phyloP scores from a whole-genome alignment of 2,888 invertebrate genomes.

The Fissipunctia ypsillon region DNA sequence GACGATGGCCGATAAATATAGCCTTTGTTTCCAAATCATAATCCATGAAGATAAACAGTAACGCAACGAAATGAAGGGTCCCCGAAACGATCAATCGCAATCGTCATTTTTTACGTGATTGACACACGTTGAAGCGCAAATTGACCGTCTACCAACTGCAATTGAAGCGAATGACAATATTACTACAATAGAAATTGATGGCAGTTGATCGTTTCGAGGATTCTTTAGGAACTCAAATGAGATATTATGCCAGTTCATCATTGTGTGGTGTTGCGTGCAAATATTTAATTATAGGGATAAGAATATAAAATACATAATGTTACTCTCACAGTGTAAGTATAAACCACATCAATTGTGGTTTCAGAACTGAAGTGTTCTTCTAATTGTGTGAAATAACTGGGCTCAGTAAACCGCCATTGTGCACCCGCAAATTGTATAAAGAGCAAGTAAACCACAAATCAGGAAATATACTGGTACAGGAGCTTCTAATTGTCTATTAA shows the following conservation, averaged over 20 bases:
- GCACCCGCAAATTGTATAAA: conserved; percentile 3
- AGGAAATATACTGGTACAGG: conserved; percentile 18
- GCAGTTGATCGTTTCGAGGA: no score
- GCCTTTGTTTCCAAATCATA: background rate
- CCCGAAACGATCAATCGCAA: no score
- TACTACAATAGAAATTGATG: no score
- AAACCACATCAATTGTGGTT: conserved; percentile 21
- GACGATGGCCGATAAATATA: no score
- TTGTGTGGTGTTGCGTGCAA: conserved; percentile 15
- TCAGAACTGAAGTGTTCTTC: conserved; percentile 6
- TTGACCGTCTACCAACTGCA: no score
- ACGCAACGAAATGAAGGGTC: no score
- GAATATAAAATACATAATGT: conserved; percentile 3
- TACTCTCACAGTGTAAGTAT: background rate
- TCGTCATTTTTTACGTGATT: no score
- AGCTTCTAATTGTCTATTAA: conserved; percentile 17
- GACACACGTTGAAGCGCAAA: no score
- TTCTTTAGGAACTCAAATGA: conserved; percentile 8
- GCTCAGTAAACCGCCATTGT: conserved; percentile 8
- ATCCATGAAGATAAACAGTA: background rate
- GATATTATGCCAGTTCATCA: conserved; percentile 19
- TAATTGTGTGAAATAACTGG: conserved; percentile 26
- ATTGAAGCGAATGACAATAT: no score
- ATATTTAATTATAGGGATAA: conserved; percentile 36
- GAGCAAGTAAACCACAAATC: conserved; percentile 24